phyloP scores from a whole-genome alignment of 2,888 invertebrate genomes.

The Lepidocyrtinus sp. region DNA sequence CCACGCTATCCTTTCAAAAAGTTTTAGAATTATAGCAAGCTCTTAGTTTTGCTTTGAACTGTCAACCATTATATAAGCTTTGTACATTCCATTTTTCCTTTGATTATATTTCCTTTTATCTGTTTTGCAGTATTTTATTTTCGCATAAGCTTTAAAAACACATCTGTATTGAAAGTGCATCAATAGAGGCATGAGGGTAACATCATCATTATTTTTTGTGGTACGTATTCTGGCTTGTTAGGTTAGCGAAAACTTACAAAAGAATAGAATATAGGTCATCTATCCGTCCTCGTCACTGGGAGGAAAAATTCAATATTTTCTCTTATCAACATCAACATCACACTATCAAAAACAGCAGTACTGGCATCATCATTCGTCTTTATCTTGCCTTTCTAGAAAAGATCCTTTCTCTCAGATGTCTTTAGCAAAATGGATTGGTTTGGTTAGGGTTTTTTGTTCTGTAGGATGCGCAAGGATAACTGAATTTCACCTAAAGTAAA shows the following conservation, averaged over 20 bases:
- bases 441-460: background rate
- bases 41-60: background rate
- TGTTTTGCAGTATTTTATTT: background rate
- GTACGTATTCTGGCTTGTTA: background rate
- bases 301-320: background rate
- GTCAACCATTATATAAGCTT: background rate
- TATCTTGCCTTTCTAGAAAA: background rate
- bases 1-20: background rate
- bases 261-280: background rate
- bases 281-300: background rate
- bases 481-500: background rate
- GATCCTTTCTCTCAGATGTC: background rate
- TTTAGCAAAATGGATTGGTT: background rate
- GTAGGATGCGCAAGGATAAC: background rate
- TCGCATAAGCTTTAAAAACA: background rate
- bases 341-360: too few relatives aligned
- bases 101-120: background rate
- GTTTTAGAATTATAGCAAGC: too few relatives aligned
- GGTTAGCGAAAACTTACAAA: background rate
- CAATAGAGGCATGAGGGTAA: background rate
- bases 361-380: too few relatives aligned
- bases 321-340: background rate
- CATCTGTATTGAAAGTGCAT: background rate
- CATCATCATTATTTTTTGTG: background rate
- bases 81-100: background rate